These are phyloP conservation scores for Callosobruchus maculatus DNA, from an alignment of 2,888 invertebrate species.

Conservation along the genomic window DNA sequence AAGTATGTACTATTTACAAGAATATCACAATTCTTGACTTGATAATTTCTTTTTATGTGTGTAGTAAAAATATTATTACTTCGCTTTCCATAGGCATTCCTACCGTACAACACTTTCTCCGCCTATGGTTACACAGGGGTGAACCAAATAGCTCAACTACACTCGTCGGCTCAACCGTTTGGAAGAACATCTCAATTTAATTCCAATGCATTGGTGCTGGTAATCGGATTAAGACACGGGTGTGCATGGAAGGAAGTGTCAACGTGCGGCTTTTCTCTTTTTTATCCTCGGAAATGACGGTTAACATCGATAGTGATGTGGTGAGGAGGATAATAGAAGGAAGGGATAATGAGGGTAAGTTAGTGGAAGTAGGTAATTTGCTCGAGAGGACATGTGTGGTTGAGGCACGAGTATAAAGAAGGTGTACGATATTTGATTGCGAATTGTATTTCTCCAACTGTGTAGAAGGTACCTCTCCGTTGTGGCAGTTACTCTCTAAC, in stretches of 20 bases:
- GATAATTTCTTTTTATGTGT: too few relatives aligned
- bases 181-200: constrained; percentile 20
- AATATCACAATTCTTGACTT: too few relatives aligned
- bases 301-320: background rate
- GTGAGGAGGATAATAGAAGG: background rate
- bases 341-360: background rate
- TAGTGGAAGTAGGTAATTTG: background rate
- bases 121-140: background rate
- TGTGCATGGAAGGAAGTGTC: background rate
- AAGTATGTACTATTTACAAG: too few relatives aligned
- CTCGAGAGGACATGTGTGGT: background rate
- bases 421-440: too few relatives aligned
- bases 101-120: background rate
- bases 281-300: background rate
- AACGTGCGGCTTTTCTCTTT: background rate
- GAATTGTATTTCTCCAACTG: too few relatives aligned
- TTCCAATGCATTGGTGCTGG: background rate
- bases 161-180: constrained; percentile 27
- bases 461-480: too few relatives aligned
- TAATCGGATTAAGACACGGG: background rate
- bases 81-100: too few relatives aligned
- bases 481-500: too few relatives aligned
- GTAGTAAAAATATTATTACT: too few relatives aligned
- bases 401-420: background rate
- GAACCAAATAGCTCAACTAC: constrained; percentile 4